Percentiles rank a stretch among this genome's conserved stretches.
These are phyloP conservation scores for Thelaira solivaga DNA, from an alignment of 2,888 invertebrate genomes.

Conservation along the genomic window DNA sequence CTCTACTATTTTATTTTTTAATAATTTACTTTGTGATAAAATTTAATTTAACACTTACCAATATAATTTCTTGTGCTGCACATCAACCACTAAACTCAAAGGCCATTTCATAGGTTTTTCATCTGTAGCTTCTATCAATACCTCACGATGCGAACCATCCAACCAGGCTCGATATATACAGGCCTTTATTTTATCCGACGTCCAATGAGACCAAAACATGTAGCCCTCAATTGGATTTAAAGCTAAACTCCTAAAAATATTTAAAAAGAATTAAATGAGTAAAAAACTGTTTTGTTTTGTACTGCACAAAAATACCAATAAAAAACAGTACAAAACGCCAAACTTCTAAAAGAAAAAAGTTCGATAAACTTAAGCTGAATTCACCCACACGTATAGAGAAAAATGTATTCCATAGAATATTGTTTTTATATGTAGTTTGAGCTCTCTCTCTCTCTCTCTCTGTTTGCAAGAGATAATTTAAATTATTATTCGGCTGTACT, in stretches of 20 bases:
- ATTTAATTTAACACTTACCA: constrained; percentile 76
- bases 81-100: constrained; percentile 85
- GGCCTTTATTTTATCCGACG: constrained; percentile 76
- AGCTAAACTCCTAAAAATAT: constrained; percentile 80
- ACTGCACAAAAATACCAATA: too few species aligned
- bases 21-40: background rate
- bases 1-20: background rate
- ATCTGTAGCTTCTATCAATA: constrained; percentile 81
- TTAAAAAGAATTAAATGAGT: background rate
- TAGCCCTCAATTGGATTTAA: constrained; percentile 83
- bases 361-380: too few species aligned
- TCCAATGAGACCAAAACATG: constrained; percentile 89
- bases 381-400: too few species aligned
- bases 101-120: constrained; percentile 82
- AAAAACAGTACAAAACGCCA: too few species aligned
- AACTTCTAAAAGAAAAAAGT: too few species aligned
- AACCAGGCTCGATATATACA: constrained; percentile 84
- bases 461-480: too few species aligned
- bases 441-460: too few species aligned
- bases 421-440: too few species aligned
- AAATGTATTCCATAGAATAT: too few species aligned
- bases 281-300: background rate
- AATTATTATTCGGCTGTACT: too few species aligned
- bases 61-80: constrained; percentile 79
- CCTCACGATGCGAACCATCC: constrained; percentile 83